Base-by-base conservation (phyloP, 2,797 vertebrate species). In the Sebastes vulpes region DNA sequence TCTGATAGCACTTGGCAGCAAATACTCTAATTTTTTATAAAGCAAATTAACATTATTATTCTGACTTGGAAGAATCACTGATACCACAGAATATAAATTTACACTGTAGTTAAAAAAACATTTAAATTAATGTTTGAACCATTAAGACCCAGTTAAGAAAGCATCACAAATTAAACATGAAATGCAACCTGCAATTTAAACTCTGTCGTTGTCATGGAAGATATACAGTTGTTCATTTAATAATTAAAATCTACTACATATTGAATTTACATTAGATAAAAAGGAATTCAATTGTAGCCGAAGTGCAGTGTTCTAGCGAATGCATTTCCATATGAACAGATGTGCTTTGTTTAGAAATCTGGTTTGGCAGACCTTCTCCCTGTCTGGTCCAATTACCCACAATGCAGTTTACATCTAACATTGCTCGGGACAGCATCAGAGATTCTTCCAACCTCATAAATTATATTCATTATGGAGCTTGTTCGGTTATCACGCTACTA, bases 331-430 rank as follows among this genome's bases (percentile, higher is more conserved):
- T 67, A 56, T 53, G 58, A 77, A 60, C 75, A 85, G 77, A 72
- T 84, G 89, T 69, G 54, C 42, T 65, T 82, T 82, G 68, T 83
- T 76, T 67, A 31, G 29, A 74, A 61, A 48, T 20, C 52, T 50
- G 69, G 35, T 71, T 79, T 16, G 32, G 70, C 58, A 81, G 69
- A 58, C 65, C 18, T 20, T 66, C 35, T 72, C 32, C 9, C 63
- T 81, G 69, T 87, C 89, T 52, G 29, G n/a, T 83, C 26, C 63
- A 82, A 71, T 91, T 81, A 86, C 64, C 31, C 14, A 60, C 68
- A 31, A 25, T 42, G 11, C 66, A 77, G 21, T 65, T 75, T 57
- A 48, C 50, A 21, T 59, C 54, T 58, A 65, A 50, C 56, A 81
- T 83, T 38, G 25, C 16, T 3, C 2, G 65, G 65, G 88, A 87